Evolutionary conservation across 2,888 invertebrate species (phyloP), one percentile per base, ranked within the genome.

Genomic region (Diaprepes abbreviatus): DNA sequence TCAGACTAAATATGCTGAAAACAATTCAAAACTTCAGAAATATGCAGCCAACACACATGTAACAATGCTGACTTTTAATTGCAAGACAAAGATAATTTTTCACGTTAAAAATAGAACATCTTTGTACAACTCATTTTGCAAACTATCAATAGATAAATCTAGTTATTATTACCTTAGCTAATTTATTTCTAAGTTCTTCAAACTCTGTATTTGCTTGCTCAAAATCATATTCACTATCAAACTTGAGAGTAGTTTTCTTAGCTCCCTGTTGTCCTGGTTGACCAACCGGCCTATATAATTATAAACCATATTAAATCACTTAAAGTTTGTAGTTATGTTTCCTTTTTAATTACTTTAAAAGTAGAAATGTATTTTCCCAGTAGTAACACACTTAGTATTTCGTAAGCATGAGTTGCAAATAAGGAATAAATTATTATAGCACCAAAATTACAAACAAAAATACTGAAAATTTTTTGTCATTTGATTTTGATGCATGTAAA

Each of bases 161-260:
- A n/a, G n/a, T 28, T 6, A 9, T 50, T 28, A 1, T 28, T 19
- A 65, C 67, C 35, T 96, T 96, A 66, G 93, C 91, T 71, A 98
- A 87, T 82, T 97, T 93, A 79, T 88, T 91, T 78, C 92, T 91
- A 67, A 98, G 87, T 84, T 97, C 96, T 80, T 97, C 95, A 85
- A 98, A 98, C 85, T 98, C 93, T 38, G 95, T 96, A 85, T 99
- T 98, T 68, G 98, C 97, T 84, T 96, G 95, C 85, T 99, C 98
- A 83, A 99, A 99, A 85, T 99, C 99, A 82, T 96, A 99, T 82
- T 99, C 98, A 77, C 93, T 94, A 75, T 97, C 97, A 84, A 97
- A 98, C 85, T 96, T 96, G 74, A 97, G 89, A 10, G 91, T 73
- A 21, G 28, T 67, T 58, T 58, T 70, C 21, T 70, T 67, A 21